Conservation (phyloP, 2,113 vertebrate species). For the Varanus salvator region DNA sequence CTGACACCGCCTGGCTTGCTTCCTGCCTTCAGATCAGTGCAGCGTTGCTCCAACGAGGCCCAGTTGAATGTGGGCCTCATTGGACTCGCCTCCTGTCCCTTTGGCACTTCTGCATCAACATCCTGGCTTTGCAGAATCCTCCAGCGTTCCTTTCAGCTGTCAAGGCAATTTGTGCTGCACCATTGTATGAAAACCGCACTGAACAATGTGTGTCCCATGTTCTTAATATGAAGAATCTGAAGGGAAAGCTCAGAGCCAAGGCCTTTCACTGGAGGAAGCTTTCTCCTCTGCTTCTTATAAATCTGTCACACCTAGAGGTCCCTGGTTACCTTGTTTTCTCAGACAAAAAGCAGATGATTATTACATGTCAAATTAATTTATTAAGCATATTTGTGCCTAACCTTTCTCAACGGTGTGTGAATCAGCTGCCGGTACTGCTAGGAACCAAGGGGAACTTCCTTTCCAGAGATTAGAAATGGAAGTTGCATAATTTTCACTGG, state of each 20-base stretch:
- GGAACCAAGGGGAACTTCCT: not conserved
- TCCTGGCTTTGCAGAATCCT: constrained; percentile 44
- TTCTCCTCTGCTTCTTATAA: not conserved
- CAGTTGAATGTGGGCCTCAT: not conserved
- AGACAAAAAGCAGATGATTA: constrained; percentile 44
- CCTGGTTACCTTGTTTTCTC: not conserved
- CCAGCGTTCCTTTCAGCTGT: constrained; percentile 51
- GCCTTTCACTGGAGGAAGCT: not conserved
- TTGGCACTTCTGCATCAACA: constrained; percentile 23
- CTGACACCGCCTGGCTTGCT: constrained; percentile 34
- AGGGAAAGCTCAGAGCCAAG: not conserved
- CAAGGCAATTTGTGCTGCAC: constrained; percentile 49
- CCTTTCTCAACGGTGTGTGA: too few species aligned
- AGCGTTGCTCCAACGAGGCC: constrained; percentile 16
- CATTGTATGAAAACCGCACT: fast-evolving
- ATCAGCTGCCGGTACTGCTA: too few species aligned
- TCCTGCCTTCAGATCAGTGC: constrained; percentile 10
- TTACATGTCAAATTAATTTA: not conserved
- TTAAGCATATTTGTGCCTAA: too few species aligned
- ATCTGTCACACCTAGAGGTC: not conserved
- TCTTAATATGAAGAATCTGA: fast-evolving
- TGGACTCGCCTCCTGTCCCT: not conserved
- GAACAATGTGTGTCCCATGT: fast-evolving
- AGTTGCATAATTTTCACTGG: too few species aligned
- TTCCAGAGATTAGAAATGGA: not conserved